phyloP scores from a whole-genome alignment of 2,113 vertebrate genomes.

The Psephotus haematonotus region DNA sequence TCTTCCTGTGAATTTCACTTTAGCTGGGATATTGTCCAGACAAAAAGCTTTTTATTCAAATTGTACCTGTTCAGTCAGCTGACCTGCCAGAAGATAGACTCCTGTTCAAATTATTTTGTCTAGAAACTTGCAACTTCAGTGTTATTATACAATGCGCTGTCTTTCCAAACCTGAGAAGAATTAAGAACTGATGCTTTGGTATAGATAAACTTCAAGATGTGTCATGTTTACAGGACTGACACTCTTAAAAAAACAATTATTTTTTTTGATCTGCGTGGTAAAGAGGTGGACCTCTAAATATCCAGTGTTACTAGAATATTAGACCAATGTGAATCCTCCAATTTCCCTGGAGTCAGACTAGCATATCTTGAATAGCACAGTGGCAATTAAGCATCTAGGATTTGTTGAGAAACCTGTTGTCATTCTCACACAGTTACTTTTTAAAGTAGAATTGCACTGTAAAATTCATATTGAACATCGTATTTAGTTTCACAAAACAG shows the following conservation, averaged over 20 bases:
- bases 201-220: background rate
- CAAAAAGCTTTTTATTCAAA: background rate
- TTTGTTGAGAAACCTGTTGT: background rate
- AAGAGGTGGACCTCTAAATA: background rate
- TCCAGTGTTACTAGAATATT: background rate
- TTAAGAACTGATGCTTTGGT: background rate
- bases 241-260: background rate
- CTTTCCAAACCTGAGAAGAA: background rate
- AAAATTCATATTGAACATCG: background rate
- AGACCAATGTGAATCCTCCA: background rate
- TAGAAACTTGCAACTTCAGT: background rate
- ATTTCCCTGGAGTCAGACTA: background rate
- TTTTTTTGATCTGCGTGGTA: background rate
- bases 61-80: background rate
- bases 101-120: background rate
- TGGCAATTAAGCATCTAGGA: background rate
- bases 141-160: background rate
- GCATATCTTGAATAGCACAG: slow-evolving; percentile 3
- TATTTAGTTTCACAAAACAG: background rate
- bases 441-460: background rate
- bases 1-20: background rate
- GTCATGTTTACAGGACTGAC: background rate
- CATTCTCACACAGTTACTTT: background rate
- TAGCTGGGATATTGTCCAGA: background rate
- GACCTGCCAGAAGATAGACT: background rate